Base-by-base conservation (phyloP, 2,888 invertebrate genomes). In the Halictus quadricinctus region DNA sequence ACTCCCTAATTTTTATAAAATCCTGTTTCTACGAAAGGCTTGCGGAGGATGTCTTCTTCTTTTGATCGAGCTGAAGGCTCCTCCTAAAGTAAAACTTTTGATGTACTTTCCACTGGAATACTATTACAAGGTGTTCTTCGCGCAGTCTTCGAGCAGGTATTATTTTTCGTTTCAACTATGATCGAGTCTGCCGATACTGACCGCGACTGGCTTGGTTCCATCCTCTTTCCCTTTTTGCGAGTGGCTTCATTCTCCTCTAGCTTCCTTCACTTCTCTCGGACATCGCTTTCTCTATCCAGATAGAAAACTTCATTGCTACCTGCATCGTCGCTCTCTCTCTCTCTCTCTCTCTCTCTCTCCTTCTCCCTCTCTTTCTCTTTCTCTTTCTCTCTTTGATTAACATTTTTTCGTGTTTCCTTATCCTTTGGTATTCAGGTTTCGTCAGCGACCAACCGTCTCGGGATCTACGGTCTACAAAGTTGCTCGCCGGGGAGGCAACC, bases 381-480 rank as follows among this genome's bases (percentile, higher is more conserved):
- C 6, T 64, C 25, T 54, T 58, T 72, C 46, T 36, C 25, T 60
- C 36, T 72, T 7, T 10, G 48, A 10, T 10, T 18, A 29, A 4
- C 18, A 58, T 48, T 48, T 69, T 80, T 54, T 72, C 29, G 25
- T 50, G 43, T 41, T 36, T 50, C 50, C 10, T 50, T 18, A 15
- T 25, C 15, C 48, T 46, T 64, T 18, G 29, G 72, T 81, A 69
- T 69, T 72, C 54, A 72, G 25, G 54, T 36, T 43, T 25, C 21
- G 50, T 25, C 54, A 66, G 12, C 48, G 60, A 64, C 70, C 54
- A 66, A 41, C 48, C 36, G 43, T 48, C 60, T n/a, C 50, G 36
- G n/a, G 18, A 54, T 25, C 54, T 8, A 54, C 76, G 85, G 75
- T 81, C 79, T 83, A 85, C 88, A 88, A 85, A 88, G 77, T 79